phyloP scores from a whole-genome alignment of 2,888 invertebrate genomes.

The Agrotis segetum region DNA sequence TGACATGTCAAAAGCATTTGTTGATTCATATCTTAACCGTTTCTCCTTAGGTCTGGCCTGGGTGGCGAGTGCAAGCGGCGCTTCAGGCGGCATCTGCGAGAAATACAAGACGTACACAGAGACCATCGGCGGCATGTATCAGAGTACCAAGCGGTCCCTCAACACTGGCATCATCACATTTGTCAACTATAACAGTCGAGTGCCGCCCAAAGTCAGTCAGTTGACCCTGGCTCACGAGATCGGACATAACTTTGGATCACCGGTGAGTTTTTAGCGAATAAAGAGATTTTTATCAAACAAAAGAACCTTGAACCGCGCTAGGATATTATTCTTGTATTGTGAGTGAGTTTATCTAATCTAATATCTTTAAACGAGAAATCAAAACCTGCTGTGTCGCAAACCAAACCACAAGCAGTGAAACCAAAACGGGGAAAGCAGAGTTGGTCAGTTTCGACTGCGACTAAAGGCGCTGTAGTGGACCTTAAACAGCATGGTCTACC shows the following conservation, averaged over 20 bases:
- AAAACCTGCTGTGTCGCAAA: too few relatives aligned
- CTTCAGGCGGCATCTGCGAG: conserved; percentile 99
- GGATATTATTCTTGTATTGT: too few relatives aligned
- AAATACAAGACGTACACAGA: conserved; percentile 99
- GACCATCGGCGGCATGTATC: conserved; percentile 98
- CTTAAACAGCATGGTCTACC: too few relatives aligned
- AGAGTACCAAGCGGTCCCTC: conserved; percentile 97
- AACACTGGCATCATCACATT: conserved; percentile 99
- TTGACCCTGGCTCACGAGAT: conserved; percentile 99
- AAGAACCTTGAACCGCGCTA: neutral
- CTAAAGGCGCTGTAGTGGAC: too few relatives aligned
- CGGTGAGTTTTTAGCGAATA: conserved; percentile 91
- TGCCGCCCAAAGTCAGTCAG: conserved; percentile 99
- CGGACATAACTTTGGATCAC: conserved; percentile 99
- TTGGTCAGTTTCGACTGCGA: too few relatives aligned
- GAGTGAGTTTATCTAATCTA: too few relatives aligned
- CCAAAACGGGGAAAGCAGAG: too few relatives aligned
- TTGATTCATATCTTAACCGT: neutral
- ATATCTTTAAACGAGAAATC: too few relatives aligned
- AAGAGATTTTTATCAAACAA: neutral
- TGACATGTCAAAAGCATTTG: too few relatives aligned
- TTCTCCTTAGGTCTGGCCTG: conserved; percentile 96
- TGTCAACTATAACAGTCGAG: conserved; percentile 99
- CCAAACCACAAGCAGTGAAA: too few relatives aligned
- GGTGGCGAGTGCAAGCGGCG: conserved; percentile 99